Percentiles rank a stretch among this genome's conserved stretches.
Evolutionary conservation across 2,888 invertebrate genomes (phyloP).

Genomic region (Lepidocyrtoides sp.): DNA sequence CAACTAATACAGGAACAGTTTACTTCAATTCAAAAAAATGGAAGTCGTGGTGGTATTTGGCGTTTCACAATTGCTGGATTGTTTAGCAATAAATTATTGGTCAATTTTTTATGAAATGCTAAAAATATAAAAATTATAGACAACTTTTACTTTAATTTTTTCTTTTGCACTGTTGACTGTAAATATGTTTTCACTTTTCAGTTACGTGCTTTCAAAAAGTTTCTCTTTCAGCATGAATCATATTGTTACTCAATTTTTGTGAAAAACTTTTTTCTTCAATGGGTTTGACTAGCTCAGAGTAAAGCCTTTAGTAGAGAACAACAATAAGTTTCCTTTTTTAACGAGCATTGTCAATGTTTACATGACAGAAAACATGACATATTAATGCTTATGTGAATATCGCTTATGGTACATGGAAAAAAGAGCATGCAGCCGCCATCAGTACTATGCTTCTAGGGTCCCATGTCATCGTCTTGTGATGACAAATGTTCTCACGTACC

Average conservation of each 20-base stretch:
- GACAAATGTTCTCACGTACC: conserved; percentile 54
- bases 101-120: background rate
- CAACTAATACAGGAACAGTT: conserved; percentile 58
- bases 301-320: background rate
- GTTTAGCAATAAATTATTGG: background rate
- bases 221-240: conserved; percentile 42
- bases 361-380: conserved; percentile 70
- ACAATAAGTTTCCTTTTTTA: conserved; percentile 59
- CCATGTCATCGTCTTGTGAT: conserved; percentile 32
- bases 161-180: background rate
- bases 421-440: background rate
- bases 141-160: too few relatives aligned
- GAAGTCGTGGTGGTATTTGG: background rate
- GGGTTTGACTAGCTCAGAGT: background rate
- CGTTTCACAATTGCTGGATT: background rate
- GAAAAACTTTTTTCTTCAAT: conserved; percentile 43
- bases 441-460: too few relatives aligned
- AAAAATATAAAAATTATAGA: background rate
- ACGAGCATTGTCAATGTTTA: conserved; percentile 58
- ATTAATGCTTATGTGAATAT: conserved; percentile 1
- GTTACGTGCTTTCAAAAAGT: background rate
- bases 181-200: conserved; percentile 23
- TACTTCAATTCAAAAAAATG: conserved; percentile 54
- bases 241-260: conserved; percentile 16
- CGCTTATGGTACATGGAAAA: background rate